Conservation (phyloP, 2,113 vertebrate species). For the Tiliqua scincoides region DNA sequence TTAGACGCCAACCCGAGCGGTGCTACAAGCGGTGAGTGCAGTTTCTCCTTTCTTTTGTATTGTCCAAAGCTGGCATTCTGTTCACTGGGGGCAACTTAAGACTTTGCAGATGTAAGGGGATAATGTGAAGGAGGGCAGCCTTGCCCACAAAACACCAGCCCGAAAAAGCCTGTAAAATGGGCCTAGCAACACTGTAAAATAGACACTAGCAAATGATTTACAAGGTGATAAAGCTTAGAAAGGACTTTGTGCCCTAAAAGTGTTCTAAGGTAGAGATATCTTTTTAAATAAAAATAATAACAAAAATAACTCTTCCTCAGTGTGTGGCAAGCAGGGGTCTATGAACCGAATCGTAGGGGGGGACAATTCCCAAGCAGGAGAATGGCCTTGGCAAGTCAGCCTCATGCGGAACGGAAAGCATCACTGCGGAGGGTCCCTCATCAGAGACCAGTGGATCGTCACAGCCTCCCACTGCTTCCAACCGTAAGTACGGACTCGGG, state of each 20-base stretch:
- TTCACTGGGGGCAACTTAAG: not conserved
- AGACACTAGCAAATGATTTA: not conserved
- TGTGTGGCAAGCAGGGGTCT: conserved; percentile 56
- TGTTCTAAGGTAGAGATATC: too few species aligned
- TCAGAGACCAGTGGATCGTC: conserved; percentile 66
- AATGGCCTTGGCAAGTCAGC: conserved; percentile 79
- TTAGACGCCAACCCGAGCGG: not conserved
- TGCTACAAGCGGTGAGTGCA: not conserved
- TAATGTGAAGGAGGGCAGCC: not conserved
- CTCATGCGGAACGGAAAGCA: conserved; percentile 61
- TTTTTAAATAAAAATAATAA: too few species aligned
- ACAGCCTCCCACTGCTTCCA: conserved; percentile 71
- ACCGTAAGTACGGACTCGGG: conserved; percentile 46
- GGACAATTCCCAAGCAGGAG: conserved; percentile 35
- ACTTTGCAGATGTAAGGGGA: not conserved
- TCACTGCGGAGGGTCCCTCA: conserved; percentile 73
- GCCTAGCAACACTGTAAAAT: not conserved
- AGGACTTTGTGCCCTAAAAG: not conserved
- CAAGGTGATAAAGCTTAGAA: not conserved
- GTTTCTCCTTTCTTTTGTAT: not conserved
- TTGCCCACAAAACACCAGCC: not conserved
- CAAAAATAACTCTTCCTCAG: conserved; percentile 32
- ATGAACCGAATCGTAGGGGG: conserved; percentile 65
- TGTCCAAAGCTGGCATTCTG: not conserved
- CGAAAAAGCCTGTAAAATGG: not conserved